Base-by-base conservation (phyloP, 2,797 vertebrate genomes). In the Chelonia mydas region DNA sequence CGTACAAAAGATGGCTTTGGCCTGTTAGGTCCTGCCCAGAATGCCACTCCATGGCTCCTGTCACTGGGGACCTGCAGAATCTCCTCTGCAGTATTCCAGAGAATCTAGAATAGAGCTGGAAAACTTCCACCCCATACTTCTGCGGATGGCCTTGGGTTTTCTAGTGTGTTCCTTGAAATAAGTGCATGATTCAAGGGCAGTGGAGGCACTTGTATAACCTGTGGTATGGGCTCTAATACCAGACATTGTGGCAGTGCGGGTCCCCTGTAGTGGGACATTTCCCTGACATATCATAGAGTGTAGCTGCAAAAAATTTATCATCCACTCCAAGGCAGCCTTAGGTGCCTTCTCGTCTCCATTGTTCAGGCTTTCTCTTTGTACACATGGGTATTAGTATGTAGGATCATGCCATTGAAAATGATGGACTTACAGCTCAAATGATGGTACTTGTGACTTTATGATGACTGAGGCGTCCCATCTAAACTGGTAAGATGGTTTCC, bases 221-320 rank as follows among this genome's bases (percentile, higher is more conserved):
- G 78, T 53, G 80, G 90, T 96, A 92, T 96, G 33, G 68, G 49
- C 57, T 83, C 51, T 91, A 84, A 86, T 93, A 86, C 74, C 17
- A 94, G 76, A 82, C 45, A 41, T 81, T 53, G 65, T 77, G 90
- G 51, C 50, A 93, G 83, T 92, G 92, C 33, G 55, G 57, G 78
- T 95, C 65, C 92, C 86, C 88, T 76, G 45, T 81, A 92, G 54
- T 96, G 89, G 95, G 59, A 92, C 96, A 53, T 94, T 95, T 92
- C 95, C 94, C 51, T 92, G 74, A 88, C 84, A 84, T 91, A 85
- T 3, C 41, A 83, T 80, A 84, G 78, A 96, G 83, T 13, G 28
- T 87, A 95, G 51, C 37, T 90, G 82, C 74, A 93, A 95, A 92
- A 95, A 96, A 94, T 74, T 94, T 78, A 90, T 61, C 96, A 54